Percentiles rank a stretch among this genome's conserved stretches.
Evolutionary conservation across 2,113 vertebrate genomes (phyloP).

Genomic region (Mormyrus iriodes): DNA sequence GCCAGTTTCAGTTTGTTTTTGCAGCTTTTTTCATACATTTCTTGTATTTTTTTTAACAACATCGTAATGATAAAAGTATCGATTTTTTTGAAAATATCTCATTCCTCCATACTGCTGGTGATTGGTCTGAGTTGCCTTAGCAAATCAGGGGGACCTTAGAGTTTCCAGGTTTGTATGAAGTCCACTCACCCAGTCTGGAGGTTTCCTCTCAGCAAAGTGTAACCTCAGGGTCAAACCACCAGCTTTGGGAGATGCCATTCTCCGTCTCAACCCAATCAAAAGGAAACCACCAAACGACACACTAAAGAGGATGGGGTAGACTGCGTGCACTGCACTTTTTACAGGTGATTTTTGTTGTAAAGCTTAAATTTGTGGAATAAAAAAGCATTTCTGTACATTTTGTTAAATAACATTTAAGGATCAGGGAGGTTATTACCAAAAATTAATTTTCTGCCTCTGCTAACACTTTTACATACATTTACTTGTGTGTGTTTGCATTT

Average conservation of each 20-base stretch:
- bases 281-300: not conserved
- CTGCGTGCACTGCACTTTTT: not conserved
- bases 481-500: not conserved
- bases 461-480: not conserved
- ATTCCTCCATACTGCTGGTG: not conserved
- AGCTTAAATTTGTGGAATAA: not conserved
- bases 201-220: not conserved
- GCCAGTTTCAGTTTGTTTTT: not conserved
- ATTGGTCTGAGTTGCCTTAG: not conserved
- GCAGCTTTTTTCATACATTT: not conserved
- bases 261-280: not conserved
- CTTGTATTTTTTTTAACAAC: not conserved
- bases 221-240: slow-evolving; percentile 14
- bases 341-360: not conserved
- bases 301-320: not conserved
- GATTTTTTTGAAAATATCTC: not conserved
- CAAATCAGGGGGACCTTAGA: not conserved
- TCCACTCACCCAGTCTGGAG: not conserved
- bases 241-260: not conserved
- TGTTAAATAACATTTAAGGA: not conserved
- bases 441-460: not conserved
- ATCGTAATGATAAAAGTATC: not conserved
- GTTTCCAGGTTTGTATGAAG: not conserved
- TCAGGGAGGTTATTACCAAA: not conserved
- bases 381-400: not conserved